phyloP scores from a whole-genome alignment of 2,888 invertebrate species.

The Agrochola lota region DNA sequence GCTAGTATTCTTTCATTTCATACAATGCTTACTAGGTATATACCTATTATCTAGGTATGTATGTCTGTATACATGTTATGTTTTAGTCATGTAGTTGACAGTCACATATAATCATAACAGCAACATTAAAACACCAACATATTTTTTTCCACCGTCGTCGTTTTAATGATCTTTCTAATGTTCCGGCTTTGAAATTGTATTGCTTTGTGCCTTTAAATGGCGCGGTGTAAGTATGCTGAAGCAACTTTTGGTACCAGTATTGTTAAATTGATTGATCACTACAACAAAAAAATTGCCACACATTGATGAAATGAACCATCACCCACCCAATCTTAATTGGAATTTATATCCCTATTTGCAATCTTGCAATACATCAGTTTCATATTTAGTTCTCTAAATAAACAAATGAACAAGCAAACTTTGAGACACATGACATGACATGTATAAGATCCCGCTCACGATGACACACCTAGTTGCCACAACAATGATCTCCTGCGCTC shows the following conservation, averaged over 20 bases:
- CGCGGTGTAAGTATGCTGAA: constrained; percentile 6
- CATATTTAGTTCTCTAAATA: constrained; percentile 1
- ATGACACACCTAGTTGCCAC: constrained; percentile 36
- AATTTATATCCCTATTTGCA: background rate
- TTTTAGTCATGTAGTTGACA: background rate
- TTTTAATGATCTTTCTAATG: constrained; percentile 26
- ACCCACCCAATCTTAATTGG: background rate
- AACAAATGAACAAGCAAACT: constrained; percentile 20
- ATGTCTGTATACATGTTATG: background rate
- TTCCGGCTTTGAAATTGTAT: constrained; percentile 16
- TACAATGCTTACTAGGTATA: background rate
- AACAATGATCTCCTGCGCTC: constrained; percentile 53
- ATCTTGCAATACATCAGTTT: constrained; percentile 8
- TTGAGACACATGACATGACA: constrained; percentile 10
- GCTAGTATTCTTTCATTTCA: background rate
- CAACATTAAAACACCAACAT: background rate
- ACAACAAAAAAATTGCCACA: background rate
- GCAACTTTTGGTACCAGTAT: constrained; percentile 9
- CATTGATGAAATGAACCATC: background rate
- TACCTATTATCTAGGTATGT: background rate
- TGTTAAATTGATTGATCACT: constrained; percentile 37
- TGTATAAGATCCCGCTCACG: background rate
- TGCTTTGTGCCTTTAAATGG: constrained; percentile 22
- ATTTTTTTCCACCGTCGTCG: background rate
- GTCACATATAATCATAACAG: background rate